Percentiles rank a stretch among this genome's conserved stretches.
phyloP scores from a whole-genome alignment of 2,888 invertebrate genomes.

The Iselma pallidipennis region DNA sequence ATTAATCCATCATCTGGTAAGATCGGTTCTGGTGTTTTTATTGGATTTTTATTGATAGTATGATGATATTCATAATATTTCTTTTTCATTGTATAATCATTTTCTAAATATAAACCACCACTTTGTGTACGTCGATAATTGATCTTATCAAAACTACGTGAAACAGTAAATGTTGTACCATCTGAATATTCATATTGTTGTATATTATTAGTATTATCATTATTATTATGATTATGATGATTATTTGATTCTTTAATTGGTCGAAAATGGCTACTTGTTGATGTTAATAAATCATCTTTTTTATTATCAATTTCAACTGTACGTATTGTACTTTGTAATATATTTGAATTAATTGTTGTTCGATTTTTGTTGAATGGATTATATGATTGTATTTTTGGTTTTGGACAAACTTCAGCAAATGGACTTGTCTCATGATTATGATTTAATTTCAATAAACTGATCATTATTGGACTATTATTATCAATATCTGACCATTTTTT shows the following conservation, averaged over 20 bases:
- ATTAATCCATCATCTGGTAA: conserved; percentile 53
- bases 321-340: conserved; percentile 3
- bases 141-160: conserved; percentile 64
- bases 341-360: background rate
- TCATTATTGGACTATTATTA: conserved; percentile 38
- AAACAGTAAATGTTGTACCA: conserved; percentile 74
- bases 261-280: conserved; percentile 80
- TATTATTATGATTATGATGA: conserved; percentile 27
- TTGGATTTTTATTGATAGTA: conserved; percentile 32
- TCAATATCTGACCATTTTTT: conserved; percentile 31
- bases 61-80: conserved; percentile 62
- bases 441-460: conserved; percentile 61
- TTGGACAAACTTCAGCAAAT: conserved; percentile 64
- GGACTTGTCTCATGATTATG: conserved; percentile 65
- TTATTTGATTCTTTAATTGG: conserved; percentile 63
- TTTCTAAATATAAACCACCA: conserved; percentile 64
- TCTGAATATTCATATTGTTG: conserved; percentile 63
- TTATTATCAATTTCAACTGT: conserved; percentile 45
- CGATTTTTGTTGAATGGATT: conserved; percentile 2
- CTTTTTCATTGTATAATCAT: conserved; percentile 55
- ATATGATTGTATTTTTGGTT: conserved; percentile 24
- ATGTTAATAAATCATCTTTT: conserved; percentile 75
- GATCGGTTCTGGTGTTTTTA: background rate
- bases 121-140: conserved; percentile 69
- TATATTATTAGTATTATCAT: background rate